Percentiles rank a stretch among this genome's conserved stretches.
Conservation (phyloP, 2,797 vertebrate genomes). For the Thaleichthys pacificus region DNA sequence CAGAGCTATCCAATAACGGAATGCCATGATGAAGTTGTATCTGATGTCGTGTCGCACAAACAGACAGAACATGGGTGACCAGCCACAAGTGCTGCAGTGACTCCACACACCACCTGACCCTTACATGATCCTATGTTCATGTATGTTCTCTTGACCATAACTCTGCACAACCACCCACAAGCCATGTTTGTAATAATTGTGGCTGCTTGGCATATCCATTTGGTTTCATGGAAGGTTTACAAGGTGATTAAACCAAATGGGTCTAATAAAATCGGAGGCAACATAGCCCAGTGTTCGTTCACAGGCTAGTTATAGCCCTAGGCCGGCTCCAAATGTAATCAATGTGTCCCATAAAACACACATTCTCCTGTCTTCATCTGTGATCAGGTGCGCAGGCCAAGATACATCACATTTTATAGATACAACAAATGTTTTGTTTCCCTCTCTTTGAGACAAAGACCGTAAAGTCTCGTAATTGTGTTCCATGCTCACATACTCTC, state of each 20-base stretch:
- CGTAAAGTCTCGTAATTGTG: slow-evolving; percentile 60
- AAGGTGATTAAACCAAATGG: slow-evolving; percentile 74
- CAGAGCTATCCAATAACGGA: too few relatives aligned
- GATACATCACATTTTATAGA: slow-evolving; percentile 59
- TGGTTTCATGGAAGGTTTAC: slow-evolving; percentile 66
- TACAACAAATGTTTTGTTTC: slow-evolving; percentile 57
- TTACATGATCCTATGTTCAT: slow-evolving; percentile 18
- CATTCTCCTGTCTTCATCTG: slow-evolving; percentile 60
- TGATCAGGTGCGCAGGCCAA: slow-evolving; percentile 64
- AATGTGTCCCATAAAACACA: slow-evolving; percentile 70
- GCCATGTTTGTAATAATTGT: slow-evolving; percentile 52
- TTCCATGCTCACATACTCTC: slow-evolving; percentile 38
- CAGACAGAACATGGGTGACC: neutral
- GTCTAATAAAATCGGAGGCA: slow-evolving; percentile 67
- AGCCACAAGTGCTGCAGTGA: neutral
- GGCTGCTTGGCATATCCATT: slow-evolving; percentile 58
- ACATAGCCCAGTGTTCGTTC: slow-evolving; percentile 51
- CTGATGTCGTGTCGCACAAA: too few relatives aligned
- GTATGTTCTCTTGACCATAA: slow-evolving; percentile 32
- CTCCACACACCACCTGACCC: slow-evolving; percentile 28
- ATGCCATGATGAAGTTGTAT: too few relatives aligned
- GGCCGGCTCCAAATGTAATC: slow-evolving; percentile 71
- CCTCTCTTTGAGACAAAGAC: slow-evolving; percentile 38
- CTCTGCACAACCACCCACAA: slow-evolving; percentile 45
- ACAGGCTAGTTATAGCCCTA: slow-evolving; percentile 49